phyloP scores from a whole-genome alignment of 2,888 invertebrate genomes.

The Physocephala rufipes region DNA sequence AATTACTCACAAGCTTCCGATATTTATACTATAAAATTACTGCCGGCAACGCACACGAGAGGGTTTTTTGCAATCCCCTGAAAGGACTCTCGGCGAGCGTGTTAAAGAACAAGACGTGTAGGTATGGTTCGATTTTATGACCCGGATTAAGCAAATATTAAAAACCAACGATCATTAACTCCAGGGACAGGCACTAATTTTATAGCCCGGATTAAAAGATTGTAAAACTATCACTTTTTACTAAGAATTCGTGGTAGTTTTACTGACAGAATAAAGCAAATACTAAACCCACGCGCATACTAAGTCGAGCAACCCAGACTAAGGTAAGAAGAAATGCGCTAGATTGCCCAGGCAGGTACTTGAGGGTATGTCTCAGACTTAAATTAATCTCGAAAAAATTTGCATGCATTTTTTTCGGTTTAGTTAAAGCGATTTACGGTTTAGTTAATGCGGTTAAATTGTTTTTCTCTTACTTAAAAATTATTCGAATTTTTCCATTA shows the following conservation, averaged over 20 bases:
- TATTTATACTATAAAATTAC: slow-evolving; percentile 22
- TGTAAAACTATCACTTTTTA: background rate
- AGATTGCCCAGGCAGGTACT: no score
- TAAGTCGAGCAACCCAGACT: background rate
- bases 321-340: background rate
- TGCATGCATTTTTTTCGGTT: background rate
- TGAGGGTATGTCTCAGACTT: no score
- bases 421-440: background rate
- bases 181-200: slow-evolving; percentile 12
- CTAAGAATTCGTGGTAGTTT: background rate
- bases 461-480: background rate
- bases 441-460: slow-evolving; percentile 7
- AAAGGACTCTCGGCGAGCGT: background rate
- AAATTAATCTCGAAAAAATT: no score
- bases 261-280: slow-evolving; percentile 17
- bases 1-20: background rate
- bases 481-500: background rate
- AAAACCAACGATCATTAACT: slow-evolving; percentile 17
- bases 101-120: no score
- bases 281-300: slow-evolving; percentile 12
- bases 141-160: slow-evolving; percentile 24
- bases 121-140: background rate
- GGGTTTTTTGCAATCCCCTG: background rate
- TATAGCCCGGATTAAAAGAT: slow-evolving; percentile 12
- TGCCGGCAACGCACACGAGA: background rate